These are phyloP conservation scores for Sylvilagus floridanus DNA, from an alignment of 2,797 vertebrate genomes.

Conservation along the genomic window DNA sequence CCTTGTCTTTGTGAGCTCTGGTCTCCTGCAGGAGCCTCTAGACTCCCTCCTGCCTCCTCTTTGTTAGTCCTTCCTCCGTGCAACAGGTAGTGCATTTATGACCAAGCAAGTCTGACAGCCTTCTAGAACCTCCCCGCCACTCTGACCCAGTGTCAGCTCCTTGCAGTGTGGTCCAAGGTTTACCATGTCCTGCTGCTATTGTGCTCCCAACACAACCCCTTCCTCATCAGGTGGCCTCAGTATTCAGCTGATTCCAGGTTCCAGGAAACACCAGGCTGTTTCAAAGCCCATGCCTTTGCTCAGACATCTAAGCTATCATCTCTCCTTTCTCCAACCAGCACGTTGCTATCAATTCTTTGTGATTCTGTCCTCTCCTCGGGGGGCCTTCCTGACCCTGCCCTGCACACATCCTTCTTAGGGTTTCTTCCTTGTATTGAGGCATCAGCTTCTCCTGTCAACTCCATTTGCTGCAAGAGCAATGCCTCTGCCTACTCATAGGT, in stretches of 20 bases:
- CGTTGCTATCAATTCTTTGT: not conserved
- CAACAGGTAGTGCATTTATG: not conserved
- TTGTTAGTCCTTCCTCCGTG: not conserved
- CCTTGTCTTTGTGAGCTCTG: not conserved
- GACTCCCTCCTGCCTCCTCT: too few relatives aligned
- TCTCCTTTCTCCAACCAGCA: not conserved
- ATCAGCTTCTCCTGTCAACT: not conserved
- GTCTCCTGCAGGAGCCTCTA: not conserved
- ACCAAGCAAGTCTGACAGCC: not conserved
- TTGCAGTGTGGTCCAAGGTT: accelerated
- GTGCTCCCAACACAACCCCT: not conserved
- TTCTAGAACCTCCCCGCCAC: not conserved
- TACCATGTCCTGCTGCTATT: not conserved
- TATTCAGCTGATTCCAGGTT: not conserved
- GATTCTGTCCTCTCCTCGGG: too few relatives aligned
- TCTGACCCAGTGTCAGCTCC: too few relatives aligned
- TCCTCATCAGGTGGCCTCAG: not conserved
- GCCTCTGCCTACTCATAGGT: not conserved
- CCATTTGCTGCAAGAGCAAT: not conserved
- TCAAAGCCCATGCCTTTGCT: not conserved
- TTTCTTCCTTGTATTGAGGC: not conserved
- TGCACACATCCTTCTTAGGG: not conserved
- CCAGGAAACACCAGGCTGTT: not conserved
- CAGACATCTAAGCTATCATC: not conserved
- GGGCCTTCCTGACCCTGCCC: not conserved